phyloP scores from a whole-genome alignment of 2,888 invertebrate genomes.

The Eristalis intricaria region DNA sequence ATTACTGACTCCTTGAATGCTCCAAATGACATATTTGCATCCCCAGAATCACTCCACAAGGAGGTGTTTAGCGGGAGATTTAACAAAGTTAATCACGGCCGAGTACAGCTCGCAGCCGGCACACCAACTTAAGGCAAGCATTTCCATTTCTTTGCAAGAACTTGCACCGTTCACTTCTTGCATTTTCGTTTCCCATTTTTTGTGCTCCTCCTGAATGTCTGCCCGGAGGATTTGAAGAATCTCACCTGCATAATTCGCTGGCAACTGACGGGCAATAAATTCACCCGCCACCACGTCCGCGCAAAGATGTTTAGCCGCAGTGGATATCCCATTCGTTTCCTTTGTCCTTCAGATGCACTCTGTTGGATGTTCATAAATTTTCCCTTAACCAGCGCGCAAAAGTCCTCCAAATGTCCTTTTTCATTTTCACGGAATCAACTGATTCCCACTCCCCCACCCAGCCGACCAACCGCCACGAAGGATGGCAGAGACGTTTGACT shows the following conservation, averaged over 20 bases:
- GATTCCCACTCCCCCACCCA: background rate
- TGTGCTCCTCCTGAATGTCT: constrained; percentile 6
- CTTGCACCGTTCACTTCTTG: too few relatives aligned
- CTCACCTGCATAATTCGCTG: constrained; percentile 63
- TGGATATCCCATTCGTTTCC: constrained; percentile 3
- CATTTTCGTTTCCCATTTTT: constrained; percentile 1
- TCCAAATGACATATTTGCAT: background rate
- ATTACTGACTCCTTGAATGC: background rate
- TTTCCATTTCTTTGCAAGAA: too few relatives aligned
- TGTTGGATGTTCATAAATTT: constrained; percentile 61
- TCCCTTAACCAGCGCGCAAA: constrained; percentile 44
- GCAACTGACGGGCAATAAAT: constrained; percentile 67
- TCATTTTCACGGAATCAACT: constrained; percentile 18
- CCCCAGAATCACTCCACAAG: too few relatives aligned
- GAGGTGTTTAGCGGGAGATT: background rate
- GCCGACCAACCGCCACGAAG: too few relatives aligned
- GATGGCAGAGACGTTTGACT: constrained; percentile 54
- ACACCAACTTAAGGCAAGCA: background rate
- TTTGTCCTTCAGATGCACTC: constrained; percentile 71
- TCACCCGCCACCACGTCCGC: constrained; percentile 40
- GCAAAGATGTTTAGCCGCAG: constrained; percentile 36
- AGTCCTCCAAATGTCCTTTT: constrained; percentile 69
- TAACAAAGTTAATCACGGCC: background rate
- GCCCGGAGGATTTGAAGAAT: constrained; percentile 28
- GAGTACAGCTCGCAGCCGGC: background rate